Evolutionary conservation across 2,888 invertebrate genomes (phyloP).

Genomic region (Mythimna impura): DNA sequence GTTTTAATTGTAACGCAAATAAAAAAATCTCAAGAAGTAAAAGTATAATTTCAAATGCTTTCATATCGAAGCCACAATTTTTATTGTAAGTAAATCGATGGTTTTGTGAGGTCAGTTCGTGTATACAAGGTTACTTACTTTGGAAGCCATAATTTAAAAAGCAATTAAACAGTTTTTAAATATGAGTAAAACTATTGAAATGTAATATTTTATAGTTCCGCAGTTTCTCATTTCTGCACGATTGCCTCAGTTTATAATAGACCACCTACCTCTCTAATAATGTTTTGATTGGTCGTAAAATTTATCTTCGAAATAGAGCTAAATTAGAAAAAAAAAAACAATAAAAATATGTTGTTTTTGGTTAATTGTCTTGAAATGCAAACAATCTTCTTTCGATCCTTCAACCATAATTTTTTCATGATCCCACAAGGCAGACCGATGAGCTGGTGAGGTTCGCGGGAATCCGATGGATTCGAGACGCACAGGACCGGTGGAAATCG

Average conservation of each 20-base stretch:
- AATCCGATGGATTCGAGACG: no score
- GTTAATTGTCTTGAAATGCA: background rate
- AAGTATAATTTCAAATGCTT: background rate
- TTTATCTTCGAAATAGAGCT: conserved; percentile 13
- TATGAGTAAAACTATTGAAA: conserved; percentile 11
- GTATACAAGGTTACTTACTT: conserved; percentile 1
- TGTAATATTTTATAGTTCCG: conserved; percentile 3
- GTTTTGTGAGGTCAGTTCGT: conserved; percentile 30
- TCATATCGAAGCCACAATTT: background rate
- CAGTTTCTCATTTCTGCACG: conserved; percentile 40
- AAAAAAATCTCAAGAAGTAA: background rate
- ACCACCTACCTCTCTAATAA: background rate
- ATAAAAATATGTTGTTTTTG: background rate
- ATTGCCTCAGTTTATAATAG: conserved; percentile 26
- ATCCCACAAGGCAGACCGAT: no score
- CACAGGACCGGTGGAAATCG: no score
- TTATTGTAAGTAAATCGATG: background rate
- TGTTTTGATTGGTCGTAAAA: conserved; percentile 48
- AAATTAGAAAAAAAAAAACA: background rate
- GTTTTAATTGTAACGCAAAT: background rate
- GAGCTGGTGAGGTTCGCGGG: no score
- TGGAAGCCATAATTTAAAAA: conserved; percentile 16
- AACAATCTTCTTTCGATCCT: no score
- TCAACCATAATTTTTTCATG: no score
- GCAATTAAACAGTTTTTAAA: conserved; percentile 17